phyloP scores from a whole-genome alignment of 1,140 invertebrate genomes.

The Pseudomyrmex pallidus region DNA sequence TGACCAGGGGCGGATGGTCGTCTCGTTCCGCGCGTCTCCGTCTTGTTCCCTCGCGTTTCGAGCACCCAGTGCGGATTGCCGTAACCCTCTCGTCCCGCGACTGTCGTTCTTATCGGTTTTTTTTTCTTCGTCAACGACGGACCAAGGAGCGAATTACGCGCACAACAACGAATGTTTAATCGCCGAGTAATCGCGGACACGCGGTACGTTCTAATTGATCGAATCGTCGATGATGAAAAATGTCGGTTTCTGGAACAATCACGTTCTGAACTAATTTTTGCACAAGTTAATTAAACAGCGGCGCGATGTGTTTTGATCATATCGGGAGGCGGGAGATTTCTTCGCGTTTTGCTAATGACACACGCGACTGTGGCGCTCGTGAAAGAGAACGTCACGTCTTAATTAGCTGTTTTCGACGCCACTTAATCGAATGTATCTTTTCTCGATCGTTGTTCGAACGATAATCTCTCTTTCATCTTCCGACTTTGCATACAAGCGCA shows the following conservation, averaged over 20 bases:
- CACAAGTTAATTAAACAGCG: background rate
- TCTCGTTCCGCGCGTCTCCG: slow-evolving; percentile 1
- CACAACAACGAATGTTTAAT: slow-evolving; percentile 9
- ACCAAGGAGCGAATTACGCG: background rate
- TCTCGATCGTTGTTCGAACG: too few species aligned
- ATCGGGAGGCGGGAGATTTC: background rate
- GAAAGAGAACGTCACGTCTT: background rate
- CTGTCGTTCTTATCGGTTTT: slow-evolving; percentile 52
- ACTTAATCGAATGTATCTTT: too few species aligned
- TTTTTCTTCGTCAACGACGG: background rate
- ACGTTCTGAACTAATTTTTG: too few species aligned
- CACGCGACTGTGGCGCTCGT: too few species aligned
- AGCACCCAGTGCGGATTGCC: slow-evolving; percentile 49
- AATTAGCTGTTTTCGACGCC: background rate
- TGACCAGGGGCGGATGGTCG: slow-evolving; percentile 68
- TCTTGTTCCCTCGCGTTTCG: slow-evolving; percentile 30
- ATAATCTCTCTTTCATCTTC: too few species aligned
- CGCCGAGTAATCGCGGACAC: slow-evolving; percentile 7
- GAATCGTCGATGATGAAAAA: background rate
- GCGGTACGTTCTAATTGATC: background rate
- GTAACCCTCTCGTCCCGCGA: slow-evolving; percentile 26
- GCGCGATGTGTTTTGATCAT: background rate
- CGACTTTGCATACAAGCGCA: too few species aligned
- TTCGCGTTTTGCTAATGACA: background rate
- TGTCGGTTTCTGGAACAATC: too few species aligned